These are phyloP conservation scores for Kuschelorhynchus macadamiae DNA, from an alignment of 2,888 invertebrate genomes.

Conservation along the genomic window DNA sequence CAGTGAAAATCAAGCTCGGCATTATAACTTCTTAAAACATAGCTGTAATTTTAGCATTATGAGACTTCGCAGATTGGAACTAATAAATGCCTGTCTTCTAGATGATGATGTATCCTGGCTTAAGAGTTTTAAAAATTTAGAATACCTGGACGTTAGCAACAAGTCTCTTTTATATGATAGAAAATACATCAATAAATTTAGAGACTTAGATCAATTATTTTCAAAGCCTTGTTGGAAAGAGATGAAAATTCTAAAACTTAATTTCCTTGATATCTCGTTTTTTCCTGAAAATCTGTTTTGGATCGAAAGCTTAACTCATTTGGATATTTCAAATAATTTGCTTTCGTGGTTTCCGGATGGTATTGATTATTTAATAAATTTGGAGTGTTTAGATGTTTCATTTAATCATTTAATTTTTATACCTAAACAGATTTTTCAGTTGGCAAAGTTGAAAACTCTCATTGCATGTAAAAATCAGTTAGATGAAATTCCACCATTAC, in stretches of 20 bases:
- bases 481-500: slow-evolving; percentile 45
- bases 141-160: slow-evolving; percentile 58
- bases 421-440: slow-evolving; percentile 46
- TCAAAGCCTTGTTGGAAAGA: slow-evolving; percentile 53
- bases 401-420: slow-evolving; percentile 51
- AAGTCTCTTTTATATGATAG: slow-evolving; percentile 3
- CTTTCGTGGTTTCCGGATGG: slow-evolving; percentile 57
- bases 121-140: slow-evolving; percentile 50
- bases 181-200: slow-evolving; percentile 48
- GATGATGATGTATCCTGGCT: slow-evolving; percentile 54
- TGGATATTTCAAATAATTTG: slow-evolving; percentile 53
- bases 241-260: slow-evolving; percentile 52
- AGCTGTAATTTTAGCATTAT: slow-evolving; percentile 45
- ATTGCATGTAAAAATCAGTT: slow-evolving; percentile 52
- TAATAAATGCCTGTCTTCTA: slow-evolving; percentile 52
- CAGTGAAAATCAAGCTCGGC: slow-evolving; percentile 54
- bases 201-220: slow-evolving; percentile 54
- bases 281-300: slow-evolving; percentile 56
- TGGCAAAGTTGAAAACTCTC: slow-evolving; percentile 49
- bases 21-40: slow-evolving; percentile 52
- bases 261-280: slow-evolving; percentile 51
- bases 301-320: slow-evolving; percentile 53
- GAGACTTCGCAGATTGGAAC: slow-evolving; percentile 51
- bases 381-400: slow-evolving; percentile 56
- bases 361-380: slow-evolving; percentile 54